Conservation (phyloP, 2,797 vertebrate genomes). For the Anabacerthia variegaticeps region DNA sequence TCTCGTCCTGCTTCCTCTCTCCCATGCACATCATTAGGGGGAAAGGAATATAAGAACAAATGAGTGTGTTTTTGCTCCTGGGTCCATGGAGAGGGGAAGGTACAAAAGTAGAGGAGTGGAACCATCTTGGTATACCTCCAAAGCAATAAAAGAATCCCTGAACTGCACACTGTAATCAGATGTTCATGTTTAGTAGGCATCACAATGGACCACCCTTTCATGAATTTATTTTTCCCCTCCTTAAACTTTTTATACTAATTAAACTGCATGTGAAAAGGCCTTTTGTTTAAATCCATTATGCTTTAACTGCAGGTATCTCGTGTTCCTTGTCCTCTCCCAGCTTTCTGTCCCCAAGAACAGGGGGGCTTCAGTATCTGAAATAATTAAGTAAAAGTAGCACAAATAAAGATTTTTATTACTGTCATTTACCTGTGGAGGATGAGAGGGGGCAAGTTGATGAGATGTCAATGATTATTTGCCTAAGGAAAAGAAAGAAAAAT, state of each 20-base stretch:
- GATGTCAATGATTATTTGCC: background rate
- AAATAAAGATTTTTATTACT: background rate
- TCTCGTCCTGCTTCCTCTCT: background rate
- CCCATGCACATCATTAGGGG: background rate
- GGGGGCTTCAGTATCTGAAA: background rate
- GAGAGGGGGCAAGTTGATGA: background rate
- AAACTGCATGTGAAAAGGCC: background rate
- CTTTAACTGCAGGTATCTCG: background rate
- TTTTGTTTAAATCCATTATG: background rate
- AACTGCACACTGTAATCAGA: background rate
- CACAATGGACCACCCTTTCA: background rate
- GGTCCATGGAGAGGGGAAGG: fast-evolving
- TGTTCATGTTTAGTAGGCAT: background rate
- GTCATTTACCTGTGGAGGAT: background rate
- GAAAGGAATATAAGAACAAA: background rate
- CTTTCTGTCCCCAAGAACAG: background rate
- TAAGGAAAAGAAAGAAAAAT: background rate
- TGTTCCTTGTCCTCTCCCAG: background rate
- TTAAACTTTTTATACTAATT: background rate
- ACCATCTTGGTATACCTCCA: background rate
- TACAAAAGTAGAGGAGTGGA: background rate
- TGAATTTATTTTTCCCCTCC: background rate
- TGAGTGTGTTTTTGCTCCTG: background rate
- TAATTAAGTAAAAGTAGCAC: background rate
- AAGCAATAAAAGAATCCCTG: background rate